phyloP scores from a whole-genome alignment of 2,797 vertebrate species.

The Morus bassanus region DNA sequence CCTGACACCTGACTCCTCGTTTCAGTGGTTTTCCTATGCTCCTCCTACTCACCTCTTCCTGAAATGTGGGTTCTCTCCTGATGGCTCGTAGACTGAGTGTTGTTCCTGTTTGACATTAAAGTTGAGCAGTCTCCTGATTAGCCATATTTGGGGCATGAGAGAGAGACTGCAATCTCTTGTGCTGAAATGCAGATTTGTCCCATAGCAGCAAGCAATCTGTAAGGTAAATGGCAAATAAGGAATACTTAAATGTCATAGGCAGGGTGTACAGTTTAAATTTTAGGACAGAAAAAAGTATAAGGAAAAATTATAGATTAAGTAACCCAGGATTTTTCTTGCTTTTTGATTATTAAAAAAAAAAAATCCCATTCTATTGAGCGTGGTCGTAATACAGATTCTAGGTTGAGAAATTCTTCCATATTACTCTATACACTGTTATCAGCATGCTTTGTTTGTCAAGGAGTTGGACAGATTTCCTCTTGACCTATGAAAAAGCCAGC shows the following conservation, averaged over 20 bases:
- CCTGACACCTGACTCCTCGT: not conserved
- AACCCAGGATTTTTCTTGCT: not conserved
- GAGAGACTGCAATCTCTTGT: not conserved
- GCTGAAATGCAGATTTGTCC: not conserved
- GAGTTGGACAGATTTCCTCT: not conserved
- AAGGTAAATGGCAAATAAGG: not conserved
- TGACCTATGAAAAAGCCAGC: not conserved
- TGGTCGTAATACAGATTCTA: not conserved
- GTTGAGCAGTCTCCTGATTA: not conserved
- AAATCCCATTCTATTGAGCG: not conserved
- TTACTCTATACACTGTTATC: not conserved
- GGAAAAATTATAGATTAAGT: not conserved
- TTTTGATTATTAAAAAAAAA: not conserved
- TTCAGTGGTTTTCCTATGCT: not conserved
- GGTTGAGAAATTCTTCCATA: not conserved
- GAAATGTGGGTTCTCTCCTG: not conserved
- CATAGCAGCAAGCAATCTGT: not conserved
- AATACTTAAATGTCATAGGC: not conserved
- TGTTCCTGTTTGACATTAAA: not conserved
- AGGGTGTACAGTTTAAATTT: not conserved
- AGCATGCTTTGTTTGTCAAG: not conserved
- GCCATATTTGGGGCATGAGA: not conserved
- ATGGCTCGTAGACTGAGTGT: not conserved
- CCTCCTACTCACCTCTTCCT: not conserved
- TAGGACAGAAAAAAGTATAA: not conserved